phyloP scores from a whole-genome alignment of 2,113 vertebrate species.

The Martes martes region DNA sequence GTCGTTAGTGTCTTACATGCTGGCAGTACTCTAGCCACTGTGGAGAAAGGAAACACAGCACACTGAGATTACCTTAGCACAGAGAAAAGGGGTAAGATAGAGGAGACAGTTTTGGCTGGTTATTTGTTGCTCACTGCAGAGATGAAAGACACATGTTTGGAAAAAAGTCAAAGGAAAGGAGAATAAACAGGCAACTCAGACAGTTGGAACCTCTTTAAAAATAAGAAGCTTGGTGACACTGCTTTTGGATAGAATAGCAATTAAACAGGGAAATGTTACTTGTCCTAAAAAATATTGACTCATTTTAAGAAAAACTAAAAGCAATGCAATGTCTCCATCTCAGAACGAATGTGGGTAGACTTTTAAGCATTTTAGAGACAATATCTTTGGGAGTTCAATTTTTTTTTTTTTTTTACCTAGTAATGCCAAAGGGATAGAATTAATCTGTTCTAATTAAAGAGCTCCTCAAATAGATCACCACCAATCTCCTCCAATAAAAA shows the following conservation, averaged over 20 bases:
- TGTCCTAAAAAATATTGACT: constrained; percentile 20
- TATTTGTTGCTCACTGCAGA: constrained; percentile 19
- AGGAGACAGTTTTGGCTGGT: constrained; percentile 14
- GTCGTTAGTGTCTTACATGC: constrained; percentile 10
- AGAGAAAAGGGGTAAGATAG: not conserved
- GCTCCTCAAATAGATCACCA: constrained; percentile 30
- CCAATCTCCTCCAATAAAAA: constrained; percentile 35
- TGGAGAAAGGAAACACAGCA: not conserved
- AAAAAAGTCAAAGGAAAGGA: constrained; percentile 60
- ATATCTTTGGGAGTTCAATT: not conserved
- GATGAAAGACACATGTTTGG: constrained; percentile 65
- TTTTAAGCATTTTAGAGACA: constrained; percentile 42
- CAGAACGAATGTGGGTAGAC: not conserved
- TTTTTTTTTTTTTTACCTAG: constrained; percentile 1
- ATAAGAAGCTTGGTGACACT: not conserved
- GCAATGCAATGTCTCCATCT: not conserved
- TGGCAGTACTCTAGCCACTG: constrained; percentile 8
- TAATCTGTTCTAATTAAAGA: constrained; percentile 59
- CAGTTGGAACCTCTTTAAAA: constrained; percentile 11
- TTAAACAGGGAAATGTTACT: constrained; percentile 49
- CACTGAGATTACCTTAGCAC: not conserved
- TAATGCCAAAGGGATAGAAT: constrained; percentile 38
- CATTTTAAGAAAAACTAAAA: constrained; percentile 45
- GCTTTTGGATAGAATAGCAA: constrained; percentile 14
- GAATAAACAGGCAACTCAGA: constrained; percentile 26